Evolutionary conservation across 2,888 invertebrate genomes (phyloP), one percentile per base, ranked within the genome.

Genomic region (Torymus texanus): DNA sequence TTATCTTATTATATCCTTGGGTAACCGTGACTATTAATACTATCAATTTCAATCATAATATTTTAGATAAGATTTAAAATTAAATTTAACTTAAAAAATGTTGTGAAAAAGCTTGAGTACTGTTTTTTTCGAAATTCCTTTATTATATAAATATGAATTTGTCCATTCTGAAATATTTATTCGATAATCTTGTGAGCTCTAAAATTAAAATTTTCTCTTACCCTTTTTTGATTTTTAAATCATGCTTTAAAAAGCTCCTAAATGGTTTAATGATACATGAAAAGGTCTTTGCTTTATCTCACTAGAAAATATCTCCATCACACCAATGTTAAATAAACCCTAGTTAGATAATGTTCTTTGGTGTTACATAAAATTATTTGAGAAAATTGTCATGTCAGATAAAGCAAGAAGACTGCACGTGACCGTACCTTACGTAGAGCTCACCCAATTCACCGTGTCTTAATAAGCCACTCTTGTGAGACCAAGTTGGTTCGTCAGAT

Each of bases 371-470:
- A 14, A 29, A 29, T 29, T 29, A 29, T 29, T 1, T 55, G 29
- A 53, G 41, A 70, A 73, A 29, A 81, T 81, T 77, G 75, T 68
- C 72, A 72, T 16, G 65, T 75, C 68, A 77, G 75, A 78, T 78
- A 82, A 80, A 78, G 70, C 75, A 79, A 81, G 85, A 87, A 86
- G 86, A 85, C 82, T 85, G 83, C 86, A 85, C 86, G 86, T 87
- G 87, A 87, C 86, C 89, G 88, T 90, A 90, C 90, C 90, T 90
- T 89, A 90, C 87, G 88, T 88, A 90, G 88, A 90, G 90, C 88
- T 90, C 89, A 86, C 90, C 90, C 90, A 90, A 90, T 89, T 90
- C 89, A 86, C 87, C 87, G 86, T 86, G 87, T 88, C 87, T 90
- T 88, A 90, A 88, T 87, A 88, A 88, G 87, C 89, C 89, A 85